Percentiles rank a stretch among this genome's conserved stretches.
Conservation (phyloP, 2,888 invertebrate genomes). For the Scotopteryx bipunctaria region DNA sequence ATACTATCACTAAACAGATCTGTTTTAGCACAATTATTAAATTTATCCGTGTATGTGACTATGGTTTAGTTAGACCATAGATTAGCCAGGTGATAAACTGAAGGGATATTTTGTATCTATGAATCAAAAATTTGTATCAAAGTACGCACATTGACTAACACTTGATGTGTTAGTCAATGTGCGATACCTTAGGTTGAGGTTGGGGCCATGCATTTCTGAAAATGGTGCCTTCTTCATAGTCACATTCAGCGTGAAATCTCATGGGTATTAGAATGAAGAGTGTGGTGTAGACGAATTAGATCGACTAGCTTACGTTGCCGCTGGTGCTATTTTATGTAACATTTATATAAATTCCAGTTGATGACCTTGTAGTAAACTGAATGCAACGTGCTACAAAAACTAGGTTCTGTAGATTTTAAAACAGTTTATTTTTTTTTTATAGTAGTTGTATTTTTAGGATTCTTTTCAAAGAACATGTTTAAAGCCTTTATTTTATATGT, state of each 20-base stretch:
- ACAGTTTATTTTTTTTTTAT: too few relatives aligned
- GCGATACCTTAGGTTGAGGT: not conserved
- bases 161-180: too few relatives aligned
- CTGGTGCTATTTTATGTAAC: conserved; percentile 27
- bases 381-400: not conserved
- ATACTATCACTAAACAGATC: conserved; percentile 3
- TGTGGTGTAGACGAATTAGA: conserved; percentile 2
- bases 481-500: too few relatives aligned
- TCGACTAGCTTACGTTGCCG: conserved; percentile 4
- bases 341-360: conserved; percentile 6
- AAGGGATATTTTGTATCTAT: too few relatives aligned
- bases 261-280: conserved; percentile 10
- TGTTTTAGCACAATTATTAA: conserved; percentile 7
- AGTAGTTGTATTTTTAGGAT: too few relatives aligned
- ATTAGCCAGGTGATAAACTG: too few relatives aligned
- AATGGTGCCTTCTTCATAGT: not conserved
- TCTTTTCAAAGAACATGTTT: too few relatives aligned
- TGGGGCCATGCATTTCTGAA: conserved; percentile 1
- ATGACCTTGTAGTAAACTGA: conserved; percentile 1
- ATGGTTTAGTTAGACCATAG: too few relatives aligned
- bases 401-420: too few relatives aligned
- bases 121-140: too few relatives aligned
- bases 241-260: not conserved
- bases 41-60: conserved; percentile 5
- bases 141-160: too few relatives aligned